Evolutionary conservation across 2,797 vertebrate species (phyloP).

Genomic region (Hypotaenidia okinawae): DNA sequence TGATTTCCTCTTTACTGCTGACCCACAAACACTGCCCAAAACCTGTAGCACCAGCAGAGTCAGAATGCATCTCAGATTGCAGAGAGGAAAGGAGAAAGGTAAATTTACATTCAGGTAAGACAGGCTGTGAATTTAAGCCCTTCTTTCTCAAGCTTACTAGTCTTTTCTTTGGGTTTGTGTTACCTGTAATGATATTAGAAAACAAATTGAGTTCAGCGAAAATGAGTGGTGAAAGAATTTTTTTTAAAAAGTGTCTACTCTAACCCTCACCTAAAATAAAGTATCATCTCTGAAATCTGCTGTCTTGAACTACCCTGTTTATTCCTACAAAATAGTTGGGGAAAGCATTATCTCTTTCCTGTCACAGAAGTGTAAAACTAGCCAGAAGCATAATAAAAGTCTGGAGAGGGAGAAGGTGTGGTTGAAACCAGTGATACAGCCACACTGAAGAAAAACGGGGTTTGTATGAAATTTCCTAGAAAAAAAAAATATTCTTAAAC

Average conservation of each 20-base stretch:
- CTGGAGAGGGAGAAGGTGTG: background rate
- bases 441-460: background rate
- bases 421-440: background rate
- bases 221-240: background rate
- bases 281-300: background rate
- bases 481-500: background rate
- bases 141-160: background rate
- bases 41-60: background rate
- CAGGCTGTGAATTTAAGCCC: background rate
- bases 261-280: background rate
- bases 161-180: background rate
- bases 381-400: background rate
- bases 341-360: background rate
- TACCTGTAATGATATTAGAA: background rate
- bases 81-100: background rate
- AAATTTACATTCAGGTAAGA: background rate
- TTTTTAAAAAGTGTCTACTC: background rate
- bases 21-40: background rate
- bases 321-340: background rate
- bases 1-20: constrained; percentile 4
- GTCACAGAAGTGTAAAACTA: background rate
- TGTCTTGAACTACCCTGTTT: background rate
- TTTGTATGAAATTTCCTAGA: background rate
- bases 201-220: background rate
- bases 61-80: background rate